Evolutionary conservation across 2,797 vertebrate species (phyloP), one percentile per base, ranked within the genome.

Genomic region (Sebastes matsubarae): DNA sequence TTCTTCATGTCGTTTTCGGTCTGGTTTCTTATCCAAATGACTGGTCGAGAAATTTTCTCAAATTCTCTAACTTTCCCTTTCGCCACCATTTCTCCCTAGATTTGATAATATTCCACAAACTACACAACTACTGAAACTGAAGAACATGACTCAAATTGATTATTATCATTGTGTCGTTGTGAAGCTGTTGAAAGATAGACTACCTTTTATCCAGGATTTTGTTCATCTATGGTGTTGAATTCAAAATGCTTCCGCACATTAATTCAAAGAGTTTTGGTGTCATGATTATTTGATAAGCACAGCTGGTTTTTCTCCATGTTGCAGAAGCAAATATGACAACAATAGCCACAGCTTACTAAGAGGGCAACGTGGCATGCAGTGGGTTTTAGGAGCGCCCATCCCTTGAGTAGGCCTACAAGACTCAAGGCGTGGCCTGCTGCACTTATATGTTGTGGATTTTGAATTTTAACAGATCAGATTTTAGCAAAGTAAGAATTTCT

Each of bases 11-110:
- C 34, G 25, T 68, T 67, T 68, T 52, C 58, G 30, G 60, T 73
- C 61, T 84, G 76, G 36, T 79, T 79, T 34, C 57, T 24, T 9
- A 29, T 68, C 29, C 27, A 58, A 54, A 16, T 54, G 24, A 79
- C 16, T 46, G 36, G 38, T 65, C 50, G 25, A 55, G n/a, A 60
- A 24, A 14, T 16, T 2, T n/a, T 24, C 24, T 58, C 11, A 4
- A 36, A 68, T 76, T 75, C 63, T 24, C 54, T 12, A 16, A 65
- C 36, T 18, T 52, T 54, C n/a, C 7, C 70, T 22, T 57, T 42
- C 11, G 25, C 55, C 29, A 22, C 50, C 66, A 29, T 52, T 9
- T 16, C 67, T 52, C 52, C 29, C 24, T 59, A 54, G 54, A 60
- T 71, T 81, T 71, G 20, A 42, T 20, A 38, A 72, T 72, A 46